Conservation (phyloP, 2,113 vertebrate species). For the Gopherus flavomarginatus region DNA sequence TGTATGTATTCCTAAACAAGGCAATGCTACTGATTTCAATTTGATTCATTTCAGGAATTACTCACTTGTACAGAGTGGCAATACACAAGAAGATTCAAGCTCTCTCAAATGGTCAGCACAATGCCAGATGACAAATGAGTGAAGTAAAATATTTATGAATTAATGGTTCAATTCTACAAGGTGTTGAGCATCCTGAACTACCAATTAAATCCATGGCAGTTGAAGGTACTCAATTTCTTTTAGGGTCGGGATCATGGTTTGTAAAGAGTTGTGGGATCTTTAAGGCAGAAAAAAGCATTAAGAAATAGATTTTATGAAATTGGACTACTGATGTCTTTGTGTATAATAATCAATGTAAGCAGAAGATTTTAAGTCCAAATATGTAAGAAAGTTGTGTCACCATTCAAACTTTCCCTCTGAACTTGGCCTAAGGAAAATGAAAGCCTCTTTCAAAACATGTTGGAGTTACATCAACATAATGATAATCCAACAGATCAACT, state of each 20-base stretch:
- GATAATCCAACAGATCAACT: no score
- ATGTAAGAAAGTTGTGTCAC: no score
- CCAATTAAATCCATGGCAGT: background rate
- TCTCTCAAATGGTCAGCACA: background rate
- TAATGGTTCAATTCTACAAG: background rate
- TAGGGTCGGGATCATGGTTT: background rate
- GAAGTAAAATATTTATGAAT: background rate
- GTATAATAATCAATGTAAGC: no score
- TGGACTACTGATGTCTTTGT: background rate
- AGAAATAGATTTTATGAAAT: background rate
- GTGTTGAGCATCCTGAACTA: background rate
- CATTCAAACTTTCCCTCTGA: no score
- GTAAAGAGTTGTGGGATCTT: background rate
- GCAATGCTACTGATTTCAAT: background rate
- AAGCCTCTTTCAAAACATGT: no score
- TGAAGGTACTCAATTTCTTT: background rate
- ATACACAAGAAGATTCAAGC: background rate
- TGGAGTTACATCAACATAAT: no score
- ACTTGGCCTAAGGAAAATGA: no score
- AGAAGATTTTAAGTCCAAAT: no score
- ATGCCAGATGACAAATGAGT: background rate
- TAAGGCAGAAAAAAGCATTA: background rate
- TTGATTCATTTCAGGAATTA: background rate
- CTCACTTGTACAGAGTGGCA: background rate
- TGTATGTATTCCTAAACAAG: background rate